A percentile compares a stretch with the other conserved stretches of the same genome.
These are phyloP conservation scores for Pollimyrus isidori DNA, from an alignment of 2,113 vertebrate genomes.

Conservation along the genomic window DNA sequence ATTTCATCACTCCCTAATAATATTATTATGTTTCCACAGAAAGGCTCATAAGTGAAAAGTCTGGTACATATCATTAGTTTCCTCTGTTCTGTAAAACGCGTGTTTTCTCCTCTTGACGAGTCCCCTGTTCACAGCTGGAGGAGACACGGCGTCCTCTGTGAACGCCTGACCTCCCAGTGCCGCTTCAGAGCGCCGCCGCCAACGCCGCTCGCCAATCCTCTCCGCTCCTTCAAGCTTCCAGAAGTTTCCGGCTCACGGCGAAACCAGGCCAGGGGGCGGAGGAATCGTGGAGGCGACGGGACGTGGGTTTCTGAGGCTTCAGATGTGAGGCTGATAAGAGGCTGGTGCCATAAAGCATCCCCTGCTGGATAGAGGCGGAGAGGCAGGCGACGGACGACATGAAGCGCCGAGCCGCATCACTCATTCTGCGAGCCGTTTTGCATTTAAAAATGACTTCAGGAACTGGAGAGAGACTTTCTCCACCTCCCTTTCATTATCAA, in stretches of 20 bases:
- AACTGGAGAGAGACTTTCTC: neutral
- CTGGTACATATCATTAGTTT: neutral
- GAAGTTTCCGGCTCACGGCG: neutral
- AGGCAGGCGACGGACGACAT: neutral
- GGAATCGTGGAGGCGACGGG: neutral
- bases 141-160: neutral
- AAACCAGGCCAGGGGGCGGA: too few relatives aligned
- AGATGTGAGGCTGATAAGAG: neutral
- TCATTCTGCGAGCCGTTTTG: neutral
- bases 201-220: neutral
- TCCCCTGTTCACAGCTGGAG: neutral
- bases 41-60: neutral
- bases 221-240: neutral
- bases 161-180: neutral
- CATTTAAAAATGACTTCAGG: conserved; percentile 5
- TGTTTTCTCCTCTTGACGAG: neutral
- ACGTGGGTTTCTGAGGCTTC: neutral
- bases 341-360: neutral
- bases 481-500: conserved; percentile 4
- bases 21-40: neutral
- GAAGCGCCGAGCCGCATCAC: neutral
- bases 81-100: neutral
- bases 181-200: neutral
- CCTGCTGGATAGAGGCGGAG: neutral
- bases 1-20: neutral